Evolutionary conservation across 2,888 invertebrate genomes (phyloP), one percentile per base, ranked within the genome.

Genomic region (Aphodius granarius): DNA sequence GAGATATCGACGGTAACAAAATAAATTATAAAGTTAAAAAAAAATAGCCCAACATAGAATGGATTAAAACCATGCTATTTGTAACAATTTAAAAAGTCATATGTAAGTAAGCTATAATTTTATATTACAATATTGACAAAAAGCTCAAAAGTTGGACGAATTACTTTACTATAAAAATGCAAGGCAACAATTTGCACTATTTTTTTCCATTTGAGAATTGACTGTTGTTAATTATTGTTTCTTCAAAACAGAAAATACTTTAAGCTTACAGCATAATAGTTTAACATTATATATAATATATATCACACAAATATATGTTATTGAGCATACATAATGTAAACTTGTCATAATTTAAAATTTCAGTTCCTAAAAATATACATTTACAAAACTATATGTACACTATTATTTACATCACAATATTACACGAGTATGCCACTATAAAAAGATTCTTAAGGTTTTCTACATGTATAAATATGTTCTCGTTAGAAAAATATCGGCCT

Each of bases 291-390:
- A 43, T 43, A 68, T 19, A 21, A 20, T 68, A 68, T 20, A 68
- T 68, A 68, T 68, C 68, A 68, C 68, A 68, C 68, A 20, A 21
- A 68, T 68, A 68, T n/a, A 68, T 68, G 68, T 68, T 68, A 68
- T 22, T 68, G 68, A 68, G 68, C 68, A 22, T 68, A 68, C 68
- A 16, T 21, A n/a, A 68, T 68, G 16, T 68, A 20, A 21, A 20
- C 22, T 68, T 68, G 19, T 68, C 16, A 68, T 68, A 68, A 68
- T 68, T 68, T 68, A 68, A 68, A 21, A 68, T 21, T n/a, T 68
- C 68, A 68, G 68, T 68, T 22, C 21, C 21, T 68, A 68, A 68
- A 68, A 68, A 68, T 68, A 68, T 68, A 68, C 68, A 68, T 20
- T 68, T 68, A 68, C n/a, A 68, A 68, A 18, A 68, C 68, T 20